These are phyloP conservation scores for Cettia cetti DNA, from an alignment of 2,113 vertebrate genomes.

Conservation along the genomic window DNA sequence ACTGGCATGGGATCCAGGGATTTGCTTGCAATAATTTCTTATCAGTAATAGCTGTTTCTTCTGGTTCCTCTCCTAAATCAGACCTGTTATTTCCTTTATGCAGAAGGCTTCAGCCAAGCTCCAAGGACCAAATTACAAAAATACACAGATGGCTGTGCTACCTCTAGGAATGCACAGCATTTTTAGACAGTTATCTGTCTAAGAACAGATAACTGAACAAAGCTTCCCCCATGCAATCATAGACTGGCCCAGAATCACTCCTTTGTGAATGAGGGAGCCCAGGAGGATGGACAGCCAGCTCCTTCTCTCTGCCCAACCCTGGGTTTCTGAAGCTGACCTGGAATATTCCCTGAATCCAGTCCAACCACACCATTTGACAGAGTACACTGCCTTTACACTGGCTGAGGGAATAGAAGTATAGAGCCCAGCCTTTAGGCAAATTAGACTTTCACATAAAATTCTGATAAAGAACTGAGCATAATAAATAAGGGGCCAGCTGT, in stretches of 20 bases:
- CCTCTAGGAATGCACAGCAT: not conserved
- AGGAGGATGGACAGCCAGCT: not conserved
- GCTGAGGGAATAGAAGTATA: not conserved
- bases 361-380: not conserved
- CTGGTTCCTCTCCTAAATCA: not conserved
- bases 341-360: not conserved
- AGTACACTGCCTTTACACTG: rapidly evolving
- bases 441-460: not conserved
- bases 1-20: not conserved
- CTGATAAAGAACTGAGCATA: not conserved
- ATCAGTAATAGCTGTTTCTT: not conserved
- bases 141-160: not conserved
- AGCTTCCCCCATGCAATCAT: not conserved
- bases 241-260: not conserved
- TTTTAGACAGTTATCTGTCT: too few species aligned
- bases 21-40: not conserved
- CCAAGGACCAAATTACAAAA: not conserved
- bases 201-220: too few species aligned
- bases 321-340: not conserved
- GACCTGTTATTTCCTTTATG: not conserved
- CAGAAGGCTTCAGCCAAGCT: not conserved
- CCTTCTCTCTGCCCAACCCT: not conserved
- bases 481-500: not conserved
- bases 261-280: not conserved
- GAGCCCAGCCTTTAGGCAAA: not conserved